Evolutionary conservation across 92 coral and sea anemone species (phyloP), one percentile per base, ranked within the genome.

Genomic region (Montipora capitata): DNA sequence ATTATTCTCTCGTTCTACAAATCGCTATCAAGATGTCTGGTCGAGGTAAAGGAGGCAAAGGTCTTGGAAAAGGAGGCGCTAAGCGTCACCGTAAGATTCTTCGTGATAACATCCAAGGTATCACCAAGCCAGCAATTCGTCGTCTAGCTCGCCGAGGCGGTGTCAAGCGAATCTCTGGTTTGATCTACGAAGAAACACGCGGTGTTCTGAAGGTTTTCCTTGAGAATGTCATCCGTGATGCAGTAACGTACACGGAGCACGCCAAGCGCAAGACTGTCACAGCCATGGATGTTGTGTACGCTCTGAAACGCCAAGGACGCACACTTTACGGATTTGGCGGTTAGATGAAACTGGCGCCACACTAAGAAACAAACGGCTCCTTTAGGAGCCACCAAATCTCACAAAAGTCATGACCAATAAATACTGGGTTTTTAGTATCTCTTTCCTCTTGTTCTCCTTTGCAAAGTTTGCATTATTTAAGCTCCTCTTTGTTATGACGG

Each of bases 221-320:
- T 43, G 99, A 96, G 93, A 96, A 96, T 62, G 99, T 96, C n/a
- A 96, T 96, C 91, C 99, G 97, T 83, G 99, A 96, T 92, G 99
- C 99, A 80, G 97, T 96, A 66, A 96, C 99, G 62, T 96, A 94
- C 94, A 91, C 96, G 69, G 94, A 91, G 93, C 96, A 94, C 95
- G 98, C 98, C 85, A 94, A 89, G 88, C 88, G 97, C 78, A 94
- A 94, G 96, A 94, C 95, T 67, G 95, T 94, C 68, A 94, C 95
- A 54, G 94, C 98, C 88, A 94, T 94, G 96, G 96, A 94, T 35
- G 98, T 94, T 80, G 98, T 94, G 85, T 94, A 94, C 91, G 95
- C 98, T 72, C 92, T 94, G 41, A 94, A 94, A 78, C 92, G 98
- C 85, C 98, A 94, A 84, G 98, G 96, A 84, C 94, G 95, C 64